Evolutionary conservation across 2,113 vertebrate genomes (phyloP), one percentile per base, ranked within the genome.

Genomic region (Psilopsiagon aurifrons): DNA sequence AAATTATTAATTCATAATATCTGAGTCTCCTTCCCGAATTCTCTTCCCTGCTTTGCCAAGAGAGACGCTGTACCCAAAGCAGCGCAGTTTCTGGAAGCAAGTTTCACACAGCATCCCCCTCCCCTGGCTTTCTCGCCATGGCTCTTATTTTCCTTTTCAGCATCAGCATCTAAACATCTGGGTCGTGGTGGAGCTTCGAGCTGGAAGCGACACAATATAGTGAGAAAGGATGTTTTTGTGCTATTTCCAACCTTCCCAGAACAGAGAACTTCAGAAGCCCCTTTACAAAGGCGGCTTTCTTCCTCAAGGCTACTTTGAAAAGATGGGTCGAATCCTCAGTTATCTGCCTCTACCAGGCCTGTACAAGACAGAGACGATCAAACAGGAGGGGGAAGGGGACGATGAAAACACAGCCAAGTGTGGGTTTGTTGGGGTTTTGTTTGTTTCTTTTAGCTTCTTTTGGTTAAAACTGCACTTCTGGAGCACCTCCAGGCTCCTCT

Each of bases 211-310:
- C 96, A 55, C 95, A 92, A 14, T 25, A 14, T 20, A 70, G 76
- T 3, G 90, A 95, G 88, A 95, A 96, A 96, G 96, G 96, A 95
- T 74, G 87, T 90, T 95, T 93, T 78, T 96, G 95, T 95, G 93
- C 93, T 81, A 92, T 90, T 92, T 88, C 94, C 92, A 95, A 83
- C 75, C 88, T 67, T 52, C 92, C 87, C 93, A 83, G 92, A 94
- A 95, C 92, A 95, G 95, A 95, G 94, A 57, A 51, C 90, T 73
- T 94, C 85, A 96, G 90, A 97, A 47, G 90, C 16, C 51, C 80
- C 80, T 46, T 70, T 12, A 96, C 94, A 95, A 96, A 95, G 92
- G 93, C 85, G 3, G 63, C 95, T 95, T 97, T 95, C 86, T 97
- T 88, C 88, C 83, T 67, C 52, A 12, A 7, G 8, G 4, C 43